phyloP scores from a whole-genome alignment of 2,888 invertebrate species.

The Drosophila melanosoma region DNA sequence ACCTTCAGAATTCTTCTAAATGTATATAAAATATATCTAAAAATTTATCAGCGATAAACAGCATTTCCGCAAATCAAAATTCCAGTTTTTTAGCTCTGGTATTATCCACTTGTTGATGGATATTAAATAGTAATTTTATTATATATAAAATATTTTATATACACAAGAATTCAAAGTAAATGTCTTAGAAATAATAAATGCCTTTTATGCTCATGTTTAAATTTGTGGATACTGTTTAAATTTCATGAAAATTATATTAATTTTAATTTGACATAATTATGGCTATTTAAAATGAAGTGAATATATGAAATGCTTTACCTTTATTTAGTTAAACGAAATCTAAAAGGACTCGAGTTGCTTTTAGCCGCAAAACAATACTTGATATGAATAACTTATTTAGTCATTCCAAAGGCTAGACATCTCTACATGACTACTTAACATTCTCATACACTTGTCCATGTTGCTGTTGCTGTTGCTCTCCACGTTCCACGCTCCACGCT shows the following conservation, averaged over 20 bases:
- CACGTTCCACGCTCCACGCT: conserved; percentile 4
- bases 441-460: conserved; percentile 43
- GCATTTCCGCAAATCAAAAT: not conserved
- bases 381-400: conserved; percentile 65
- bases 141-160: not conserved
- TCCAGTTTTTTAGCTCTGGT: not conserved
- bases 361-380: conserved; percentile 60
- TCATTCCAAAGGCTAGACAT: conserved; percentile 47
- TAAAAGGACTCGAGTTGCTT: conserved; percentile 56
- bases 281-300: not conserved
- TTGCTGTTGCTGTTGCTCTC: not conserved
- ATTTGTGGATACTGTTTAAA: not conserved
- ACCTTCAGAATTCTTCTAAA: conserved; percentile 11
- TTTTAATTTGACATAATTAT: not conserved
- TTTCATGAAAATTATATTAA: not conserved
- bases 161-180: not conserved
- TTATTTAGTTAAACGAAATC: conserved; percentile 24
- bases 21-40: conserved; percentile 5
- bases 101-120: conserved; percentile 7
- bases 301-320: not conserved
- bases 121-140: not conserved
- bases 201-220: not conserved
- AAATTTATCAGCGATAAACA: conserved; percentile 20
- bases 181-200: not conserved
- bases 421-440: conserved; percentile 62